Percentiles rank a stretch among this genome's conserved stretches.
Evolutionary conservation across 2,888 invertebrate genomes (phyloP).

Genomic region (Pristionchus fissidentatus): DNA sequence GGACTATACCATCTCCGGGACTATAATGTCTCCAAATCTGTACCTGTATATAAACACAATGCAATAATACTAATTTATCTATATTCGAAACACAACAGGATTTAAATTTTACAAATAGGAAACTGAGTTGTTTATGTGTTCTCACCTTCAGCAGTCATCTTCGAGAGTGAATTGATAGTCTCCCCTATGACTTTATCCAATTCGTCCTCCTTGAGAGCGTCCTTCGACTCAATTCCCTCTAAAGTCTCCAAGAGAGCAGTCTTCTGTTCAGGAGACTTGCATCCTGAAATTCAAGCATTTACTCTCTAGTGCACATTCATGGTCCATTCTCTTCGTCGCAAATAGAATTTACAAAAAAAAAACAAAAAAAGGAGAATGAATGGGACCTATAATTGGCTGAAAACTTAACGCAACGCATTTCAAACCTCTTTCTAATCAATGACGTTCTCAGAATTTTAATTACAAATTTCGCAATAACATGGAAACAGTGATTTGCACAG

Average conservation of each 20-base stretch:
- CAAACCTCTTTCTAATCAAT: no score
- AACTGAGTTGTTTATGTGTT: not conserved
- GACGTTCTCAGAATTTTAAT: no score
- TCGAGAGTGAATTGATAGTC: conserved; percentile 24
- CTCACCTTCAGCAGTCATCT: conserved; percentile 33
- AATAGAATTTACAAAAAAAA: no score
- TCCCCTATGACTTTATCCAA: conserved; percentile 19
- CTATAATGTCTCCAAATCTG: no score
- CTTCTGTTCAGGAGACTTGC: conserved; percentile 48
- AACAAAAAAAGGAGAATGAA: no score
- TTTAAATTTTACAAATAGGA: not conserved
- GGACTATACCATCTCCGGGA: not conserved
- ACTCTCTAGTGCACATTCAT: no score
- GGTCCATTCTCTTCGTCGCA: no score
- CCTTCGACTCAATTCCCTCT: not conserved
- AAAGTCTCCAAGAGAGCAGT: conserved; percentile 31
- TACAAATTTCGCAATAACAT: no score
- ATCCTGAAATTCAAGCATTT: not conserved
- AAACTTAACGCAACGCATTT: not conserved
- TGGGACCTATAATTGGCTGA: not conserved
- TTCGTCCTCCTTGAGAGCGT: not conserved
- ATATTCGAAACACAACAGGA: no score
- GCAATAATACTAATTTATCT: no score
- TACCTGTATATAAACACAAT: no score
- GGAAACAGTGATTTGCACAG: no score